Base-by-base conservation (phyloP, 2,113 vertebrate genomes). In the Lepus europaeus region DNA sequence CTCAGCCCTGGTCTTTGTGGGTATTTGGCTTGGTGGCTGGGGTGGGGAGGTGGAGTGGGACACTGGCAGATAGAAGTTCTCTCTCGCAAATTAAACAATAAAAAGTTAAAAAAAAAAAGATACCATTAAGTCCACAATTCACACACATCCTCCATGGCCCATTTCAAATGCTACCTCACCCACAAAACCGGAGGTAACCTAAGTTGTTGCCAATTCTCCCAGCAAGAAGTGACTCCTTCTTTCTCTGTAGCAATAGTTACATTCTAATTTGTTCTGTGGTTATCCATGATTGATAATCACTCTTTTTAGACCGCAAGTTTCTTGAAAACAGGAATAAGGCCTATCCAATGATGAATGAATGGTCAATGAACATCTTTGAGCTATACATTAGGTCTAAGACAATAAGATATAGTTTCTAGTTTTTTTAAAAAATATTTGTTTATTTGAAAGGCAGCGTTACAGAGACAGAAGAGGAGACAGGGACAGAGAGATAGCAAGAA, bases 291-390 rank as follows among this genome's bases (percentile, higher is more conserved):
- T 94, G 51, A 17, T 17, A 87, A 89, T 61, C 14, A 85, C 36
- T 16, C 25, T 51, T 77, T 74, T 33, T 78, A 86, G 69, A 89
- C 0, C n/a, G 27, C 12, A 59, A 87, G 45, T 13, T 29, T 39
- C 51, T 89, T 80, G 33, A 94, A 92, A 95, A 94, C 45, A 94
- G 23, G 13, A 87, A 69, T 23, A 92, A 69, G 29, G 16, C 13
- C 88, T 95, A 93, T 68, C n/a, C 51, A 86, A 83, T 64, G 56
- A 97, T 96, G 49, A 95, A 96, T 45, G 9, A 85, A 49, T 5
- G 49, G 31, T 59, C 45, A 66, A 73, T 20, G 89, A 88, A 90
- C 66, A 88, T 66, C 59, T 91, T 31, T 20, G 88, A 59, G 74
- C 20, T 5, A 73, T 79, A 39, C 16, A 72, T n/a, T 11, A 88